These are phyloP conservation scores for Austrofundulus limnaeus DNA, from an alignment of 2,113 vertebrate species.

Conservation along the genomic window DNA sequence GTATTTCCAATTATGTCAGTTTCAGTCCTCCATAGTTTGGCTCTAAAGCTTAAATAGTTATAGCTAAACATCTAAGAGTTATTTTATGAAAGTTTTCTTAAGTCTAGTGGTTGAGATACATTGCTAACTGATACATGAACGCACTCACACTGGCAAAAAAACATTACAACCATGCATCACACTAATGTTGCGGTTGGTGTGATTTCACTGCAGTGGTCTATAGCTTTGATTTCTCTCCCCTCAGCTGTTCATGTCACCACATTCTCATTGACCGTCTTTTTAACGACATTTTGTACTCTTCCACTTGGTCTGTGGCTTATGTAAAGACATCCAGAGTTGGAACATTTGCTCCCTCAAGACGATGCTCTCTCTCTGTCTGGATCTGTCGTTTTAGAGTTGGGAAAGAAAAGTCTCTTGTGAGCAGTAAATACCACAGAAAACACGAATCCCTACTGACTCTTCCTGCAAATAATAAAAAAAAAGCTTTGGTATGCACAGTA, in stretches of 20 bases:
- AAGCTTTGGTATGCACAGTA: neutral
- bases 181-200: too few relatives aligned
- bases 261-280: neutral
- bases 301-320: neutral
- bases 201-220: too few relatives aligned
- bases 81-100: too few relatives aligned
- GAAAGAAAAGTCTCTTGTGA: conserved; percentile 3
- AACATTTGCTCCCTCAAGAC: conserved; percentile 4
- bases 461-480: neutral
- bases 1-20: too few relatives aligned
- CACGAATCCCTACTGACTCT: conserved; percentile 5
- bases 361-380: neutral
- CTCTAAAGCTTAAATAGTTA: too few relatives aligned
- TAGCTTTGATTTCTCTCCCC: neutral
- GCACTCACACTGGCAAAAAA: too few relatives aligned
- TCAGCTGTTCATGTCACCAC: neutral
- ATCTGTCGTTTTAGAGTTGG: conserved; percentile 4
- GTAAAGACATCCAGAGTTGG: neutral
- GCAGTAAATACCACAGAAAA: conserved; percentile 1
- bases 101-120: too few relatives aligned
- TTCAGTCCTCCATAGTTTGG: too few relatives aligned
- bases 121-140: too few relatives aligned
- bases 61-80: too few relatives aligned
- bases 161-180: too few relatives aligned
- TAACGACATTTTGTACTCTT: neutral